Evolutionary conservation across 2,797 vertebrate species (phyloP), one percentile per base, ranked within the genome.

Genomic region (Brachyalestes nurse): DNA sequence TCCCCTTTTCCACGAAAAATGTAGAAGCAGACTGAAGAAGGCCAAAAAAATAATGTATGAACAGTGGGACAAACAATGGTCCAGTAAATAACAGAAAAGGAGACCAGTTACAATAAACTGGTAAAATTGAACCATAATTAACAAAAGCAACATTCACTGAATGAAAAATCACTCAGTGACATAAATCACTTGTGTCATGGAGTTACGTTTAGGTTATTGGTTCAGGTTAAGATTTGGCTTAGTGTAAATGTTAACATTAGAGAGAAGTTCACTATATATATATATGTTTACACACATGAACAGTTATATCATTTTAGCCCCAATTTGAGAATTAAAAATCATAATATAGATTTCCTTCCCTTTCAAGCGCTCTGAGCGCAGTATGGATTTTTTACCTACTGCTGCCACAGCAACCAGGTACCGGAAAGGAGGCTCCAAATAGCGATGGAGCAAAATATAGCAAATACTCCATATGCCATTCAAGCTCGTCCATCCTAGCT

Each of bases 401-500:
- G 28, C 28, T 3, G 28, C 28, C 45, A 70, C 67, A 25, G 21
- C 67, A 70, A 14, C 45, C 14, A 25, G 47, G 47, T 70, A 38
- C 13, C 40, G 45, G 23, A 25, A 47, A 66, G 45, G 40, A 70
- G n/a, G 12, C 17, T 49, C 19, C 58, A 69, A 45, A 49, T 16
- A 73, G 38, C 21, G 49, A 45, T 67, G 17, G 38, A 79, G 45
- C 17, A 28, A 79, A 80, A 57, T 45, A 47, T 34, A 57, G 53
- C 38, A 66, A 73, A 34, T 49, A 9, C 12, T 73, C 61, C 34
- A 72, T 60, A 73, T 65, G 14, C 78, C 47, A 64, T 49, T 21
- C 62, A 67, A 66, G 65, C 21, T 53, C n/a, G 53, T 62, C 53
- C 45, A 51, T 53, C 25, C 61, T 19, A 21, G 42, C 65, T 45